Base-by-base conservation (phyloP, 53 echinoderm and acorn worm genomes). In the Echinometra lucunter region DNA sequence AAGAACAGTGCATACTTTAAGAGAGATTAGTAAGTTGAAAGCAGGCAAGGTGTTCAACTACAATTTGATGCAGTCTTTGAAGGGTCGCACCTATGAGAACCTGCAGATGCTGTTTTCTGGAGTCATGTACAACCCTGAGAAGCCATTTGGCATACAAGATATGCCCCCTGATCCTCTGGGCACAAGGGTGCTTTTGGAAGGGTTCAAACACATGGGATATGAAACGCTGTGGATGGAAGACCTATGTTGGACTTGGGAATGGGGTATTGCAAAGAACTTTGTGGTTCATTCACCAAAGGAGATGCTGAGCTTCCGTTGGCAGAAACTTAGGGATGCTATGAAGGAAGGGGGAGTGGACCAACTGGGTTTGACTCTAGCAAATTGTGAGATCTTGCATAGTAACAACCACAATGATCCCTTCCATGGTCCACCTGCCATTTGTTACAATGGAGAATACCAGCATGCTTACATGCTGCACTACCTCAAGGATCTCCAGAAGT, bases 201-300 rank as follows among this genome's bases (percentile, higher is more conserved):
- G 93, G 17, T 93, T 95, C 60, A 98, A 98, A 45, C 93, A 93
- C 17, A 81, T 94, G n/a, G 97, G 97, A 2, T 98, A 97, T 89
- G 93, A 94, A 90, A 97, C 96, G 0, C 80, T 95, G 67, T 97
- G 96, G 96, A 95, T 94, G 37, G 97, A 98, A 89, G 98, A 98
- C 93, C 94, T 97, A 2, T 98, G 98, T 74, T 97, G 96, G 97
- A 95, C 93, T n/a, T 97, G 97, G 97, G 97, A 98, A 91, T 98
- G 98, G 98, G 98, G 98, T 18, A 82, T 98, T 57, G 96, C 96
- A 27, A 96, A 97, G 57, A 96, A 96, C 92, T 91, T 98, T 95
- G 95, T 97, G 37, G 96, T 95, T 7, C 95, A 97, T 66, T 82
- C 70, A 27, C 95, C 95, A 9, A 91, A 90, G 4, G 89, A 95